Evolutionary conservation across 2,113 vertebrate species (phyloP), one percentile per base, ranked within the genome.

Genomic region (Serilophus lunatus): DNA sequence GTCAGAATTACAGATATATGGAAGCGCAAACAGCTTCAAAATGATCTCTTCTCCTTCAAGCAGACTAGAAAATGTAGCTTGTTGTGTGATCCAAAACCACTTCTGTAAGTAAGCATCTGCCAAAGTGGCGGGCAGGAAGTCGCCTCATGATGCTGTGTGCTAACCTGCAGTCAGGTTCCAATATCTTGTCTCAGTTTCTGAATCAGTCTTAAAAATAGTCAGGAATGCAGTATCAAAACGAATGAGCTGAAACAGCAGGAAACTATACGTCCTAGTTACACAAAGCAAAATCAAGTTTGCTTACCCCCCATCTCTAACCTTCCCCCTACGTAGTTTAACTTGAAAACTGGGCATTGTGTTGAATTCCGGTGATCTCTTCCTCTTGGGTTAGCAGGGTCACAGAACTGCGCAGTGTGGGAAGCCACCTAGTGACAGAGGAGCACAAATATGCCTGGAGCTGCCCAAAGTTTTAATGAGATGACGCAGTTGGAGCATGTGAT

Each of bases 401-500:
- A 71, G 29, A 78, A 74, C 44, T 49, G 59, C 10, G 51, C 63
- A 88, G 92, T 88, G 92, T 29, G 96, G 92, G 96, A 94, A 97
- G 94, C 88, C 95, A 95, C 94, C 92, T 92, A 88, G 90, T 94
- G 96, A 95, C 24, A 1, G 81, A 77, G 76, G 7, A 95, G 86
- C 56, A 94, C 88, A 96, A 94, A 81, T 22, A 93, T 95, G 93
- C 71, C 64, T 49, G 64, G 54, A 93, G 86, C 82, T 83, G 90
- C 76, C 92, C 88, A 90, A 74, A 65, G 66, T 82, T 94, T 88
- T 86, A 82, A 84, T 14, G 31, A 57, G 79, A 50, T 95, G 95
- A 96, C 80, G 92, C 96, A 97, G 82, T 25, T 81, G 33, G 68
- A 96, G 72, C 92, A 81, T 94, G 92, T 95, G 90, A 93, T 86